These are phyloP conservation scores for Phrynocephalus versicolor DNA, from an alignment of 2,113 vertebrate species.

Conservation along the genomic window DNA sequence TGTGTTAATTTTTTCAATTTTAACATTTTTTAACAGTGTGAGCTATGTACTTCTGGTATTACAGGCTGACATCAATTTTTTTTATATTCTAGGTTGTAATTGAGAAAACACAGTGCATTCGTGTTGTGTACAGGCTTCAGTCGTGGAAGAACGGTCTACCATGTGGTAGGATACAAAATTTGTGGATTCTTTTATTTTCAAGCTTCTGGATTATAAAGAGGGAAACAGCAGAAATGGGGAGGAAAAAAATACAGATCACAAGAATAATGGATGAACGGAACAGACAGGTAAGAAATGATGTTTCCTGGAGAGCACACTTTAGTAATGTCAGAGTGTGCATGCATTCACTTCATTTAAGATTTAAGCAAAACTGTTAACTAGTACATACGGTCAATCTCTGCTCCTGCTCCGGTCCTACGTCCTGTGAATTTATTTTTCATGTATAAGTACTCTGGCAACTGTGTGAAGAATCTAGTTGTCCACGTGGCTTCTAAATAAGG, in stretches of 20 bases:
- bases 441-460: not conserved
- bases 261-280: constrained; percentile 99
- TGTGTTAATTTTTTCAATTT: too few relatives aligned
- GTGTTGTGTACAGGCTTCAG: constrained; percentile 64
- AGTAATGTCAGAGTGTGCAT: too few relatives aligned
- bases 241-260: constrained; percentile 99
- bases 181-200: constrained; percentile 79
- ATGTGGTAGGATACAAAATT: constrained; percentile 90
- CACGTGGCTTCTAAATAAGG: not conserved
- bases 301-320: not conserved
- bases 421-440: not conserved
- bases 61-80: not conserved
- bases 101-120: constrained; percentile 50
- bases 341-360: not conserved
- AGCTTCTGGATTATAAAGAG: constrained; percentile 85
- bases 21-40: not conserved
- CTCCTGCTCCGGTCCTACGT: not conserved
- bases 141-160: constrained; percentile 73
- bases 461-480: not conserved
- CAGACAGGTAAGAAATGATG: constrained; percentile 87
- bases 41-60: not conserved
- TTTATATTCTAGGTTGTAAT: constrained; percentile 65
- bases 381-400: not conserved
- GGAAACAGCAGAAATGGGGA: constrained; percentile 88
- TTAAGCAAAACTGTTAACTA: not conserved